Percentiles rank a stretch among this genome's conserved stretches.
These are phyloP conservation scores for Botia almorhae DNA, from an alignment of 2,797 vertebrate genomes.

Conservation along the genomic window DNA sequence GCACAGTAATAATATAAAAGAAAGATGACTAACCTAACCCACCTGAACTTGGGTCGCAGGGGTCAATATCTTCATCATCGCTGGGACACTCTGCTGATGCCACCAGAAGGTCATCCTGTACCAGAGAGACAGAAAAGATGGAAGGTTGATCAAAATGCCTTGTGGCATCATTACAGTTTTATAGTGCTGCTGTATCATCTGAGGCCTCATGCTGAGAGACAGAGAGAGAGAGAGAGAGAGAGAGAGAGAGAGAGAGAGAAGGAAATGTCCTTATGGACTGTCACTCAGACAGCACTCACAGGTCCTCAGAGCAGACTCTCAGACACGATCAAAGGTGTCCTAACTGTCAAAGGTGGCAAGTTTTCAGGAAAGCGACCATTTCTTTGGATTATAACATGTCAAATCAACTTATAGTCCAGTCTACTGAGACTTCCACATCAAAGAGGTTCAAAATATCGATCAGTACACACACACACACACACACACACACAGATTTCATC, in stretches of 20 bases:
- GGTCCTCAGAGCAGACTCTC: slow-evolving; percentile 34
- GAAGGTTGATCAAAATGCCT: slow-evolving; percentile 32
- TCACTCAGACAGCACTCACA: slow-evolving; percentile 13
- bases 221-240: slow-evolving; percentile 69
- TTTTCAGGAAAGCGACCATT: slow-evolving; percentile 1
- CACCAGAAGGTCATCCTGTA: slow-evolving; percentile 93
- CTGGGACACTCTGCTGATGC: slow-evolving; percentile 98
- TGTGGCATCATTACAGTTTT: slow-evolving; percentile 41
- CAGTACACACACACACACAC: slow-evolving; percentile 28
- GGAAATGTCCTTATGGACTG: slow-evolving; percentile 34
- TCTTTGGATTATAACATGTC: slow-evolving; percentile 27
- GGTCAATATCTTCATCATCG: slow-evolving; percentile 98
- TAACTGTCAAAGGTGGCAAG: slow-evolving; percentile 23
- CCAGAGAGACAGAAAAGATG: slow-evolving; percentile 73
- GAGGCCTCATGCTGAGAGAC: slow-evolving; percentile 80
- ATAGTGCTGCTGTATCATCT: slow-evolving; percentile 38
- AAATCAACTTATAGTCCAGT: slow-evolving; percentile 31
- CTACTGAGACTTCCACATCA: slow-evolving; percentile 31
- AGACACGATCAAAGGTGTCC: slow-evolving; percentile 41
- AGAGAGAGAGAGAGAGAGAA: slow-evolving; percentile 37
- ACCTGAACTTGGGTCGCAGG: slow-evolving; percentile 99
- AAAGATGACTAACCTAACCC: slow-evolving; percentile 92
- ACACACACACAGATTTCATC: slow-evolving; percentile 27
- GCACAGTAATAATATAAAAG: slow-evolving; percentile 77
- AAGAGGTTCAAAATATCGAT: slow-evolving; percentile 30